Evolutionary conservation across 2,797 vertebrate genomes (phyloP).

Genomic region (Xenops minutus): DNA sequence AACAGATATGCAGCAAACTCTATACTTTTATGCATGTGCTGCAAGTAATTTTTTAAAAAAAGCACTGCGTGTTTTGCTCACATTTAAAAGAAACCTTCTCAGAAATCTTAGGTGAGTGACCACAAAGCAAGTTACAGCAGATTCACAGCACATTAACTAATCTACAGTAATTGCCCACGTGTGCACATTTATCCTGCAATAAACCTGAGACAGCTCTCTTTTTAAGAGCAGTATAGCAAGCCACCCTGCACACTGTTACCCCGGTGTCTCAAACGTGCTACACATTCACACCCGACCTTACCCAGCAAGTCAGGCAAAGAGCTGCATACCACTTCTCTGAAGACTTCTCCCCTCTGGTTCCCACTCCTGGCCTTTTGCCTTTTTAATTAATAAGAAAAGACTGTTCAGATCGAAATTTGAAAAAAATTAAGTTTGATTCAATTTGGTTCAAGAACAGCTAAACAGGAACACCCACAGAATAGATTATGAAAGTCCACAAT

Average conservation of each 20-base stretch:
- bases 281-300: not conserved
- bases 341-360: not conserved
- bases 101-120: not conserved
- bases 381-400: not conserved
- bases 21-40: not conserved
- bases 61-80: not conserved
- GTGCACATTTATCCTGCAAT: not conserved
- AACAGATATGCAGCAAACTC: not conserved
- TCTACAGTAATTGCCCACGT: not conserved
- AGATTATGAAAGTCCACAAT: not conserved
- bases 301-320: not conserved
- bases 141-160: not conserved
- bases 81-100: not conserved
- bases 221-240: not conserved
- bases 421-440: not conserved
- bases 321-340: not conserved
- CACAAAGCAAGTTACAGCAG: not conserved
- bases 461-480: fast-evolving
- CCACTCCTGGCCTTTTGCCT: not conserved
- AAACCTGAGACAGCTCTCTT: not conserved
- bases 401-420: not conserved
- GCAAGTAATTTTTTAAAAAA: not conserved
- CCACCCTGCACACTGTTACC: not conserved
- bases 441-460: not conserved
- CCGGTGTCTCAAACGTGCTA: fast-evolving